These are phyloP conservation scores for Drosophila persimilis DNA, from an alignment of 1,140 invertebrate genomes.

Conservation along the genomic window DNA sequence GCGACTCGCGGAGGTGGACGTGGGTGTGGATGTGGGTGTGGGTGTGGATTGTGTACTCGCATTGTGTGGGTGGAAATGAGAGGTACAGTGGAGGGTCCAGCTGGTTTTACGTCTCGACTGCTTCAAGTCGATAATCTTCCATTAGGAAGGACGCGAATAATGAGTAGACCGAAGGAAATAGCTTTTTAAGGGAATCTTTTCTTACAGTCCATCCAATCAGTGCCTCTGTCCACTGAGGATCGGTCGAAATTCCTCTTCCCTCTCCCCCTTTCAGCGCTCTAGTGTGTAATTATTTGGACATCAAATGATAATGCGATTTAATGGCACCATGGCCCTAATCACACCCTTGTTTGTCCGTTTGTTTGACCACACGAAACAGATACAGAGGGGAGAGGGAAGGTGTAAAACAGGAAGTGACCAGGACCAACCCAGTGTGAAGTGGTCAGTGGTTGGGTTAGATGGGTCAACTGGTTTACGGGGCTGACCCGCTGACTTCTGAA, in stretches of 20 bases:
- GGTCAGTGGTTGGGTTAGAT: slow-evolving; percentile 53
- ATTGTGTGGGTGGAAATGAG: neutral
- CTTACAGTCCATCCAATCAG: too few species aligned
- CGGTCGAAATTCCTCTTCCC: slow-evolving; percentile 11
- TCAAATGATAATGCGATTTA: slow-evolving; percentile 68
- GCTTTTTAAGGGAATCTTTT: neutral
- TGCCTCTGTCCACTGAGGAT: slow-evolving; percentile 8
- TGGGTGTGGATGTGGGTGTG: slow-evolving; percentile 1
- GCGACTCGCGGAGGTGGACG: slow-evolving; percentile 20
- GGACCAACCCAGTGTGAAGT: slow-evolving; percentile 1
- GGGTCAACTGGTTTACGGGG: slow-evolving; percentile 54
- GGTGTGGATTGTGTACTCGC: neutral
- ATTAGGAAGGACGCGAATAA: slow-evolving; percentile 4
- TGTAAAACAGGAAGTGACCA: slow-evolving; percentile 43
- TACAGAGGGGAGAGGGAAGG: neutral
- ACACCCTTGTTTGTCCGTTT: slow-evolving; percentile 57
- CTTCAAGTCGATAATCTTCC: slow-evolving; percentile 26
- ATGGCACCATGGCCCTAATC: slow-evolving; percentile 49
- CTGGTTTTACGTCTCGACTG: slow-evolving; percentile 19
- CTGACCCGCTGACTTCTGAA: slow-evolving; percentile 53
- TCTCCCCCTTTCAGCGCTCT: neutral
- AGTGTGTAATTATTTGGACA: slow-evolving; percentile 51
- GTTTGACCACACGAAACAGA: slow-evolving; percentile 40
- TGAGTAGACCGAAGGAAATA: neutral
- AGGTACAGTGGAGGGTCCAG: slow-evolving; percentile 9